Evolutionary conservation across 2,888 invertebrate species (phyloP).

Genomic region (Lamellibrachia columna): DNA sequence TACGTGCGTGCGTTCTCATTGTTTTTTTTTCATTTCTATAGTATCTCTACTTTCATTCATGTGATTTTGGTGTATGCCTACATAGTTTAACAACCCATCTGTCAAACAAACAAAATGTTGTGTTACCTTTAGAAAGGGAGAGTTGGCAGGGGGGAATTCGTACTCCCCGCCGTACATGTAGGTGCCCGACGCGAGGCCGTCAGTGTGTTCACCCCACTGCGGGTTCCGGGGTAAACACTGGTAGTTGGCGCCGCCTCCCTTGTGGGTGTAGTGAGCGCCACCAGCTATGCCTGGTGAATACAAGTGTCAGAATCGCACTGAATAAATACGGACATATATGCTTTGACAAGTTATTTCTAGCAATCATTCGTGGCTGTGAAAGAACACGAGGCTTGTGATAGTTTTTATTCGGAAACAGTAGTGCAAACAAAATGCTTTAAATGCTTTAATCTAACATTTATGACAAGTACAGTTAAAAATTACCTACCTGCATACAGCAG

Average conservation of each 20-base stretch:
- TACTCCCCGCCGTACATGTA: constrained; percentile 38
- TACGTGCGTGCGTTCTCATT: too few species aligned
- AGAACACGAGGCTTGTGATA: too few species aligned
- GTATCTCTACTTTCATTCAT: too few species aligned
- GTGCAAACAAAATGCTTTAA: neutral
- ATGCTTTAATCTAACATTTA: neutral
- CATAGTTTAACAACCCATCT: neutral
- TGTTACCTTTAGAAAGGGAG: constrained; percentile 7
- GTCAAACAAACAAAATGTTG: neutral
- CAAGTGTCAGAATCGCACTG: neutral
- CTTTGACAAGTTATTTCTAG: too few species aligned
- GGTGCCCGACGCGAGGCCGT: neutral
- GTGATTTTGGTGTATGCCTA: too few species aligned
- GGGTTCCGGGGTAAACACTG: constrained; percentile 38
- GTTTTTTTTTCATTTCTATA: too few species aligned
- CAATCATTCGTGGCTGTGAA: too few species aligned
- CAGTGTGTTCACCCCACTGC: constrained; percentile 13
- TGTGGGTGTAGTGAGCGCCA: neutral
- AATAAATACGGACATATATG: neutral
- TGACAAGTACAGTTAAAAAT: neutral
- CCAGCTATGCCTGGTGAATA: neutral
- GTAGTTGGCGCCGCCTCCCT: constrained; percentile 33
- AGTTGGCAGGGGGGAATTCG: neutral
- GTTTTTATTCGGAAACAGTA: too few species aligned
- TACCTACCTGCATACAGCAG: constrained; percentile 22